Conservation (phyloP, 2,888 invertebrate genomes). For the Diaprepes abbreviatus region DNA sequence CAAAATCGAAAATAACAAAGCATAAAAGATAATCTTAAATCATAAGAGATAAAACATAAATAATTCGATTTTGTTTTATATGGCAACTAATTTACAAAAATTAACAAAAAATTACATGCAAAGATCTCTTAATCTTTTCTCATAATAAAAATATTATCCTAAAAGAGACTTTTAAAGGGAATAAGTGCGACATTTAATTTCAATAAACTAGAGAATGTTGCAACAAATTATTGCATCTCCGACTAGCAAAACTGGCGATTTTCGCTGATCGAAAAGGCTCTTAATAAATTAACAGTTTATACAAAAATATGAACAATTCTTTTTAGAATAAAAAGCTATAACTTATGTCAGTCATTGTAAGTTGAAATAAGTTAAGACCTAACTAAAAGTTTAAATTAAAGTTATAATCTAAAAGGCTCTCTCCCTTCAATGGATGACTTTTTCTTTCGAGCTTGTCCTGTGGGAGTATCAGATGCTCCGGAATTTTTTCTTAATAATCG, state of each 20-base stretch:
- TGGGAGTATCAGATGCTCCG: conserved; percentile 77
- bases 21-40: conserved; percentile 35
- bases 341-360: conserved; percentile 64
- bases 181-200: conserved; percentile 29
- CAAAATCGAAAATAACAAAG: conserved; percentile 53
- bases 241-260: conserved; percentile 61
- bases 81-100: conserved; percentile 60
- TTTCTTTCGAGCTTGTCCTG: conserved; percentile 64
- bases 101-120: conserved; percentile 39
- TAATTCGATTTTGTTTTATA: conserved; percentile 54
- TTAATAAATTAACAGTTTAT: conserved; percentile 58
- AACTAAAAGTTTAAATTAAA: conserved; percentile 50
- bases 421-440: conserved; percentile 66
- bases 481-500: conserved; percentile 77
- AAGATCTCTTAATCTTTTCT: conserved; percentile 27
- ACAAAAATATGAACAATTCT: conserved; percentile 66
- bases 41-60: conserved; percentile 55
- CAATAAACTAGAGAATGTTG: conserved; percentile 34
- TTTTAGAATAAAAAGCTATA: conserved; percentile 58
- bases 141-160: conserved; percentile 50
- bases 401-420: conserved; percentile 82
- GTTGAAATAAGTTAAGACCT: conserved; percentile 61
- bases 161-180: conserved; percentile 24
- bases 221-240: conserved; percentile 50
- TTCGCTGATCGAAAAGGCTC: conserved; percentile 51